Base-by-base conservation (phyloP, 2,113 vertebrate species). In the Fregata magnificens region DNA sequence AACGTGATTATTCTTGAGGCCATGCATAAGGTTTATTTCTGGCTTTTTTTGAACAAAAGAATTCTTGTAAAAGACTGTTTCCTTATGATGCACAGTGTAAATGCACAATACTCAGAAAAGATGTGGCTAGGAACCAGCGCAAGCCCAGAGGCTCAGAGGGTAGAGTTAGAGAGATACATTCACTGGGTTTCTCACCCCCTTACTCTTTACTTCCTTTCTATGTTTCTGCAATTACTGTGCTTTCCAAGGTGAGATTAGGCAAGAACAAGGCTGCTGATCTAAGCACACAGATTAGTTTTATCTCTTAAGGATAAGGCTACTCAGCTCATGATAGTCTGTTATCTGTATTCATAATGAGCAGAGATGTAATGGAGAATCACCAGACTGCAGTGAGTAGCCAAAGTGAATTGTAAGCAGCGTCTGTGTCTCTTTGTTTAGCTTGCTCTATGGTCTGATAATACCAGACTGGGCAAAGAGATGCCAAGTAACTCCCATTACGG, bases 341-440 rank as follows among this genome's bases (percentile, higher is more conserved):
- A 96, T 96, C 94, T 90, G 86, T 36, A 25, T 44, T 86, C 62
- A 63, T 96, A 96, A 97, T 76, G 95, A 95, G 90, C 92, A 55
- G 82, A 88, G 96, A 90, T 91, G 88, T 52, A 52, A 94, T 76
- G 82, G 72, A 94, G 84, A 96, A 73, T 59, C 80, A 70, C 81
- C 82, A 74, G 90, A n/a, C 85, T 84, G 91, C 91, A 95, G 92
- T 58, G 74, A 95, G 90, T 2, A 82, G 90, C 76, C 76, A 28
- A 55, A 92, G 82, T 9, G 91, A 95, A 94, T 92, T 38, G 4
- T 45, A 56, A 95, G 47, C 95, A 94, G 87, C 0, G 10, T 20
- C 81, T 89, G 82, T 36, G 59, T 52, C 52, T 84, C 74, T 93
- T 45, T 88, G 36, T 91, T 93, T 50, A 29, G 79, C 18, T 84